Evolutionary conservation across 2,113 vertebrate genomes (phyloP), one percentile per base, ranked within the genome.

Genomic region (Carollia perspicillata): DNA sequence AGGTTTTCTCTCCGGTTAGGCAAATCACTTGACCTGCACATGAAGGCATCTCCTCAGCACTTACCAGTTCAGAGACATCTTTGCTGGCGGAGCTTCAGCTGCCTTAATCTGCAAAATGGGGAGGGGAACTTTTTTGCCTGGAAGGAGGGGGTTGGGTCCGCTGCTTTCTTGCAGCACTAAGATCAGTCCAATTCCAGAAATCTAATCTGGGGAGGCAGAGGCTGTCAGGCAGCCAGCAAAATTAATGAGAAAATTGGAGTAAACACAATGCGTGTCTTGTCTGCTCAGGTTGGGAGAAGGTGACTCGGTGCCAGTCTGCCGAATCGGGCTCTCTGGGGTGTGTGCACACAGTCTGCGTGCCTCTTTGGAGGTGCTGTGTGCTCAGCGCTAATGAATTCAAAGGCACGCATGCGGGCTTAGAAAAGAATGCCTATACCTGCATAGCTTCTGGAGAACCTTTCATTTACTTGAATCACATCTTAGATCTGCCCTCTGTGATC

Each of bases 401-500:
- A 95, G 94, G 68, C 97, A 96, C 1, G 28, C 77, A 74, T 16
- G 53, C 75, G 69, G 51, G 94, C 85, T 97, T 78, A 87, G 91
- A 66, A 72, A 60, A 96, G 96, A 96, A 94, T 86, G 74, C 79
- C 37, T 94, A 66, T 75, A 94, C 80, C 75, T 84, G 94, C 96
- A 89, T 80, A 84, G 88, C 93, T 95, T 95, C 94, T 95, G 79
- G 83, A 97, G 90, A 97, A 96, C 92, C 90, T 95, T 96, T 97
- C 97, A 96, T 97, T 95, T 93, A 97, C 92, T 96, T 85, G 95
- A 96, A 83, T 97, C 81, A 12, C 84, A 74, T 96, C 93, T 98
- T 85, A 93, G 92, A 96, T 94, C 69, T 92, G 69, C 90, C 94
- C 83, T 95, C 95, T 97, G 97, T 97, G 97, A 97, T 97, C 96